Evolutionary conservation across 1,140 invertebrate species (phyloP), one percentile per base, ranked within the genome.

Genomic region (Leguminivora glycinivorella): DNA sequence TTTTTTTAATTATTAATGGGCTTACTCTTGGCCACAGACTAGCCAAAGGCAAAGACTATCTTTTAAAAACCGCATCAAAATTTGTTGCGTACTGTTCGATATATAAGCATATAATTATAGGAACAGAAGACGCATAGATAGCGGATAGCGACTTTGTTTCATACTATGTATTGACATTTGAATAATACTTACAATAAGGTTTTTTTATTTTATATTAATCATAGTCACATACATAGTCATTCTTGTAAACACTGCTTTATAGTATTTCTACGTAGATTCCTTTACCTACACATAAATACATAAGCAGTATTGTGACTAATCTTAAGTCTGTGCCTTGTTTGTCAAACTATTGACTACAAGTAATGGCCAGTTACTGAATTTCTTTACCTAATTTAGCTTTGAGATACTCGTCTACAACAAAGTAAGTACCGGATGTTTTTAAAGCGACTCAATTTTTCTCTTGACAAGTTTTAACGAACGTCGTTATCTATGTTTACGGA

Each of bases 301-400:
- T 38, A 38, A 38, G 34, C 12, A 38, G 34, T 38, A 38, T 56
- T 10, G 6, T 60, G 56, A 60, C 56, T 60, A 60, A 63, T 63
- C 26, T 63, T 63, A 31, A 31, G 26, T 31, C 58, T 19, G 58
- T 31, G 22, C 58, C 26, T 63, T 63, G 58, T 31, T 60, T 63
- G 58, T 19, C 47, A 17, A 63, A 63, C 58, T 63, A 26, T 63
- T 31, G 29, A 63, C 25, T 63, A 31, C n/a, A 29, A 17, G n/a
- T 29, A 63, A 63, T 31, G 31, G 29, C 58, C 25, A 63, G 58
- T 63, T 63, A 52, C 26, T 63, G 58, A 63, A 26, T 63, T 63
- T 34, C 26, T 29, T 31, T 52, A 25, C 56, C 56, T 60, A 26
- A 56, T 56, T 56, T 25, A 56, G 56, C 56, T 60, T 63, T 63